phyloP scores from a whole-genome alignment of 2,797 vertebrate genomes.

The Choloepus didactylus region DNA sequence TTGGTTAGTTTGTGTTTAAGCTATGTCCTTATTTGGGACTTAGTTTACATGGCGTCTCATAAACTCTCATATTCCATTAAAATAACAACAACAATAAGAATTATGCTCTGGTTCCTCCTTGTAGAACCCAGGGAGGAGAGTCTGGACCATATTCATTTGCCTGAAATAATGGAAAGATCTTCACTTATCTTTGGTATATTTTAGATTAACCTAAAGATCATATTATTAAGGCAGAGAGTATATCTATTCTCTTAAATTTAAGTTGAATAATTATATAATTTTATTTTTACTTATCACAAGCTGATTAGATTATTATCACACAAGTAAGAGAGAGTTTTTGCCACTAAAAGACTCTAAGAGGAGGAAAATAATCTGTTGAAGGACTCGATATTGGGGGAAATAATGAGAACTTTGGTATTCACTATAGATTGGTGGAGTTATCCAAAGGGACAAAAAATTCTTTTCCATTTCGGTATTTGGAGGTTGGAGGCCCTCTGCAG shows the following conservation, averaged over 20 bases:
- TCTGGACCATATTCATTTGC: background rate
- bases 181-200: background rate
- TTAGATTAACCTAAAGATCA: background rate
- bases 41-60: background rate
- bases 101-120: background rate
- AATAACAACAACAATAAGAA: background rate
- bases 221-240: background rate
- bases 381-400: background rate
- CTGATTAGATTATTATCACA: background rate
- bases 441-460: background rate
- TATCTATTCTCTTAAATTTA: background rate
- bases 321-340: background rate
- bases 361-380: background rate
- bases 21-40: background rate
- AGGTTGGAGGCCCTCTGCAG: background rate
- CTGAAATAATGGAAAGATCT: background rate
- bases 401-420: background rate
- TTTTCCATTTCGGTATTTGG: background rate
- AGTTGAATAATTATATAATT: background rate
- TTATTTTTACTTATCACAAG: background rate
- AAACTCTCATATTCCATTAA: background rate
- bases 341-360: background rate
- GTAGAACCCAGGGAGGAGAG: background rate
- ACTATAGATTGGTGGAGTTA: background rate
- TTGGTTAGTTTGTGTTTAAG: slow-evolving; percentile 11